Evolutionary conservation across 2,888 invertebrate species (phyloP).

Genomic region (Coelogynopora nodosa): DNA sequence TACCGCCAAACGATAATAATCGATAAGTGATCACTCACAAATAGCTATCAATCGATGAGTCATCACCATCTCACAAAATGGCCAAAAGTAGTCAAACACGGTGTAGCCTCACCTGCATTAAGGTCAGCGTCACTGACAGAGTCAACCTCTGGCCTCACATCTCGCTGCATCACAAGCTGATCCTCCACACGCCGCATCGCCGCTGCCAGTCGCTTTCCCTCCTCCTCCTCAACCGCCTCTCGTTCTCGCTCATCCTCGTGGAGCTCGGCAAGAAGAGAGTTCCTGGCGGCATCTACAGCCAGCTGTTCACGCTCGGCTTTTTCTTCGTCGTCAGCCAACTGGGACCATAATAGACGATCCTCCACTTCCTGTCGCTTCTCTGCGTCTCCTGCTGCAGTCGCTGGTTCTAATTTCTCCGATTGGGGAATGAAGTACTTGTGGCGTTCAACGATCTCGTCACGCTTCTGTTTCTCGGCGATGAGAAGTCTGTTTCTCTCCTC

Average conservation of each 20-base stretch:
- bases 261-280: neutral
- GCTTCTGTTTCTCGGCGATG: neutral
- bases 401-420: neutral
- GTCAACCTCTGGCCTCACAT: neutral
- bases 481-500: neutral
- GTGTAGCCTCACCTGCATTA: too few relatives aligned
- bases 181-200: neutral
- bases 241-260: neutral
- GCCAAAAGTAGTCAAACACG: too few relatives aligned
- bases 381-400: neutral
- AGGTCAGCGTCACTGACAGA: too few relatives aligned
- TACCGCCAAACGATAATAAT: too few relatives aligned
- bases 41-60: too few relatives aligned
- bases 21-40: too few relatives aligned
- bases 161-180: neutral
- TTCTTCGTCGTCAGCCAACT: neutral
- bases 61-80: too few relatives aligned
- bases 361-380: neutral
- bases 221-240: neutral
- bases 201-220: neutral
- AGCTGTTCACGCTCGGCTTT: neutral
- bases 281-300: neutral
- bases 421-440: conserved; percentile 18
- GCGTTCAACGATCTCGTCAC: neutral
- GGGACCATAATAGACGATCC: neutral